Base-by-base conservation (phyloP, 2,113 vertebrate genomes). In the Rhodinocichla rosea region DNA sequence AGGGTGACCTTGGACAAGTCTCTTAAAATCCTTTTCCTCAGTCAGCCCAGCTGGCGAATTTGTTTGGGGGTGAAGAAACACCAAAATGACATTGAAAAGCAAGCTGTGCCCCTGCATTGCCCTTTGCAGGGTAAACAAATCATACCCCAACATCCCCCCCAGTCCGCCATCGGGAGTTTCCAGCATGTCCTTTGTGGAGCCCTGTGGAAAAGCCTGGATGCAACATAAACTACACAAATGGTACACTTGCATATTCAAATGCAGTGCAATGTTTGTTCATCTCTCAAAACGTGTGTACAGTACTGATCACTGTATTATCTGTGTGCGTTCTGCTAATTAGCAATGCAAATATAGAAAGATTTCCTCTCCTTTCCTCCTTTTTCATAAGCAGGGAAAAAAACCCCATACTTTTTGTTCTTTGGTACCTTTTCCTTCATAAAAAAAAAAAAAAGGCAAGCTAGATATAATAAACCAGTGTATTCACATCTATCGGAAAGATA, bases 1-100 rank as follows among this genome's bases (percentile, higher is more conserved):
- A 89, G 83, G 81, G 91, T 97, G 98, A 97, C 97, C 98, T 98
- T 98, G 97, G 95, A 88, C 95, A 95, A 97, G 96, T 97, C 96
- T 94, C 96, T 98, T 94, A 96, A 97, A 97, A 97, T 95, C 87
- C 69, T 95, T 94, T 97, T 95, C 69, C 70, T 96, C 79, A 95
- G 37, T 94, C 90, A 78, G 49, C 84, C 91, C 96, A 96, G 95
- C 82, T 95, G 95, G 96, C 32, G 82, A 97, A 97, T 94, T 94
- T 96, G 91, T 97, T 75, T 80, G 83, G 77, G 81, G 55, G 59
- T 77, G 62, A 93, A 96, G 83, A 96, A 90, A 82, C 89, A 94
- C 92, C 88, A 94, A 95, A 88, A 97, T 97, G 97, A 97, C 98
- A 98, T 80, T 97, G 94, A 89, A 95, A 86, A 97, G 95, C 94